Evolutionary conservation across 2,888 invertebrate species (phyloP).

Genomic region (Fragum sueziense): DNA sequence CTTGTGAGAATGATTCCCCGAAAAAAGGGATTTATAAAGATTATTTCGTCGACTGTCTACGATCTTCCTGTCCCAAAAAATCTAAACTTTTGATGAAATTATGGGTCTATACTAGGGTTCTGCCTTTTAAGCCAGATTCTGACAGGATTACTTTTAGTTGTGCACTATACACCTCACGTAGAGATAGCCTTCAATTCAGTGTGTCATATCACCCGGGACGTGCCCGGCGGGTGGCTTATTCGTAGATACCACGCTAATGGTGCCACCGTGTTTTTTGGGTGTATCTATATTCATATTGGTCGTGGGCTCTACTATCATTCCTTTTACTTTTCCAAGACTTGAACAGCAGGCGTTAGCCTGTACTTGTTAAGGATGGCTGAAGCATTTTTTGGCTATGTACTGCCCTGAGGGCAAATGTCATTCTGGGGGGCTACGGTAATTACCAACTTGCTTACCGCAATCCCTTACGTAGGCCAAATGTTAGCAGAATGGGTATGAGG

Average conservation of each 20-base stretch:
- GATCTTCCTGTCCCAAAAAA: constrained; percentile 72
- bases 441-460: constrained; percentile 89
- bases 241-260: constrained; percentile 88
- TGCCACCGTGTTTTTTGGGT: constrained; percentile 89
- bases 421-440: constrained; percentile 92
- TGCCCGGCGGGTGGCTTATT: constrained; percentile 88
- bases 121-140: constrained; percentile 86
- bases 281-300: constrained; percentile 87
- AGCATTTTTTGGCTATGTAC: constrained; percentile 88
- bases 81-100: constrained; percentile 85
- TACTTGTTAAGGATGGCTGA: constrained; percentile 88
- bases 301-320: constrained; percentile 86
- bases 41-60: constrained; percentile 45
- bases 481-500: constrained; percentile 90
- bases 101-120: constrained; percentile 82
- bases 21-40: neutral
- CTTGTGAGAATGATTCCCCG: neutral
- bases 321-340: constrained; percentile 85
- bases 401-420: constrained; percentile 91
- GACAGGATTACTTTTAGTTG: constrained; percentile 88
- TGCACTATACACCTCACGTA: constrained; percentile 88
- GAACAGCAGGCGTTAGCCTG: constrained; percentile 87
- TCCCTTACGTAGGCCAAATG: constrained; percentile 87
- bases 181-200: constrained; percentile 87
- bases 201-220: constrained; percentile 88